Evolutionary conservation across 2,888 invertebrate species (phyloP).

Genomic region (Allolobophora icterica): DNA sequence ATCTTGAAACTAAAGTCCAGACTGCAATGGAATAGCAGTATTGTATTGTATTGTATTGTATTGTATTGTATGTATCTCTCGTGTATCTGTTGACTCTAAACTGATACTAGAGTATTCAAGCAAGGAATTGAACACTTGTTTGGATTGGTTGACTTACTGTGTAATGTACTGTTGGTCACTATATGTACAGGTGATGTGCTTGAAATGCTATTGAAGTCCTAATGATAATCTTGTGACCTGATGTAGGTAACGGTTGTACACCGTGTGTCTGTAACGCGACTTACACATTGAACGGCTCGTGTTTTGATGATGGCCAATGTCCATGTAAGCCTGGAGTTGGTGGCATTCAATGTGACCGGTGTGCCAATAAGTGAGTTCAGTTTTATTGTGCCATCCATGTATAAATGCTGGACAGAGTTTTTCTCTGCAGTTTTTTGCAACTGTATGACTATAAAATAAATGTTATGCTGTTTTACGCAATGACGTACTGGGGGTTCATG

Average conservation of each 20-base stretch:
- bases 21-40: too few species aligned
- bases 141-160: not conserved
- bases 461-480: not conserved
- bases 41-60: too few species aligned
- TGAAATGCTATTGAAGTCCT: not conserved
- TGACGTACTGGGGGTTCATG: not conserved
- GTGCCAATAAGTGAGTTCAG: constrained; percentile 47
- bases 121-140: not conserved
- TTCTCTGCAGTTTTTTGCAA: not conserved
- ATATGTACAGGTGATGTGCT: not conserved
- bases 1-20: too few species aligned
- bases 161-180: too few species aligned
- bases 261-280: constrained; percentile 48
- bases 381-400: not conserved
- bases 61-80: not conserved
- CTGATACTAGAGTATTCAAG: not conserved
- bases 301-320: constrained; percentile 52
- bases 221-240: not conserved
- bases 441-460: not conserved
- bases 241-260: constrained; percentile 51
- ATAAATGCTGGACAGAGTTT: not conserved
- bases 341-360: constrained; percentile 48
- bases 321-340: constrained; percentile 52
- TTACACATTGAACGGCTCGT: constrained; percentile 50
- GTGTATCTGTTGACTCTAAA: not conserved